Conservation (phyloP, 2,888 invertebrate genomes). For the Augochlorella aurata region DNA sequence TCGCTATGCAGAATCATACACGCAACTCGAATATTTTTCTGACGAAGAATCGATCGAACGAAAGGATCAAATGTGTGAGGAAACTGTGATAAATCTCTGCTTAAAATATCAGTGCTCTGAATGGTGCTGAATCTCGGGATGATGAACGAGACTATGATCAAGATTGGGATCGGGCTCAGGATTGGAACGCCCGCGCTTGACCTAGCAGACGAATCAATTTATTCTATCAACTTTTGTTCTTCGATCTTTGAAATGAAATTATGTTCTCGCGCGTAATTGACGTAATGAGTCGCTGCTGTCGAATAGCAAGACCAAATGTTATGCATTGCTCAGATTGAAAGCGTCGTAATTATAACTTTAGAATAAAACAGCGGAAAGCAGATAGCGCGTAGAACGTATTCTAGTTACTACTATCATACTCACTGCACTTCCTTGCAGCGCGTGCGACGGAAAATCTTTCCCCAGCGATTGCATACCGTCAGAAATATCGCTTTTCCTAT, state of each 20-base stretch:
- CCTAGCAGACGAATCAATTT: background rate
- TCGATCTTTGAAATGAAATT: background rate
- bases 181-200: background rate
- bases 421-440: too few species aligned
- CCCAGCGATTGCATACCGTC: too few species aligned
- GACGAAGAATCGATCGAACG: background rate
- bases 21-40: background rate
- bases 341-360: background rate
- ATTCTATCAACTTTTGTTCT: background rate
- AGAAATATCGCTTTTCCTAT: too few species aligned
- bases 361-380: background rate
- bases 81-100: background rate
- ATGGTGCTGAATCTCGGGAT: background rate
- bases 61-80: background rate
- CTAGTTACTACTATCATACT: too few species aligned
- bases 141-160: too few species aligned
- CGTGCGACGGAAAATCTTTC: too few species aligned
- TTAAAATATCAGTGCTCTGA: background rate
- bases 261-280: background rate
- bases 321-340: constrained; percentile 21
- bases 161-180: too few species aligned
- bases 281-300: background rate
- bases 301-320: constrained; percentile 21
- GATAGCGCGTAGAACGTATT: background rate
- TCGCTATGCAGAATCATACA: background rate